Base-by-base conservation (phyloP, 1,140 invertebrate species). In the Megathymus violae region DNA sequence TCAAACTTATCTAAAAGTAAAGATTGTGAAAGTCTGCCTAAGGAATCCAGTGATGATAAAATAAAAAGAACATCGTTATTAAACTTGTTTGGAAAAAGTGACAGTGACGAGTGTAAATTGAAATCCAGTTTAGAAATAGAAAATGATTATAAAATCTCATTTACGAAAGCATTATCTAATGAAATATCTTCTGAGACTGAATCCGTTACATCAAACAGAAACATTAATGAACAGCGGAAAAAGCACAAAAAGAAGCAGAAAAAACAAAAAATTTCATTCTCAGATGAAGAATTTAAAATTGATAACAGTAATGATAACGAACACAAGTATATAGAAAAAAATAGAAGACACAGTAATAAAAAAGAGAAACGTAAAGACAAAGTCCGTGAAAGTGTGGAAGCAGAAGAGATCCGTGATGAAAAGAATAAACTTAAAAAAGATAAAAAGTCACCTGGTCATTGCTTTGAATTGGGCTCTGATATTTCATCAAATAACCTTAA, bases 201-300 rank as follows among this genome's bases (percentile, higher is more conserved):
- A 73, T 90, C 85, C 1, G 71, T 83, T 40, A 61, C 74, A 47
- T 81, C 76, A 16, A 86, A 80, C 64, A 83, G 75, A 68, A 83
- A 76, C 76, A 48, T 52, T 60, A 68, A 81, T 16, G 94, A 94
- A 71, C 77, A 92, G 19, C 90, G 95, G 3, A 96, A 95, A 74
- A 96, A 96, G 74, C 96, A 96, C 71, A 96, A 96, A 80, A 96
- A 96, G 88, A 96, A 96, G 74, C 95, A 96, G 77, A 96, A 96
- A 76, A 94, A 94, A 3, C 93, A 95, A 52, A 96, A 96, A 76
- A 93, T 92, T 66, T 93, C 93, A 1, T 86, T 93, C 13, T 93
- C 92, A 0, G 94, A 92, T 61, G 94, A 94, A 56, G 94, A 95
- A 40, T 85, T 78, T 9, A 89, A 90, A 68, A 67, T 60, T 17